phyloP scores from a whole-genome alignment of 1,140 invertebrate species.

The Leptinotarsa texana region DNA sequence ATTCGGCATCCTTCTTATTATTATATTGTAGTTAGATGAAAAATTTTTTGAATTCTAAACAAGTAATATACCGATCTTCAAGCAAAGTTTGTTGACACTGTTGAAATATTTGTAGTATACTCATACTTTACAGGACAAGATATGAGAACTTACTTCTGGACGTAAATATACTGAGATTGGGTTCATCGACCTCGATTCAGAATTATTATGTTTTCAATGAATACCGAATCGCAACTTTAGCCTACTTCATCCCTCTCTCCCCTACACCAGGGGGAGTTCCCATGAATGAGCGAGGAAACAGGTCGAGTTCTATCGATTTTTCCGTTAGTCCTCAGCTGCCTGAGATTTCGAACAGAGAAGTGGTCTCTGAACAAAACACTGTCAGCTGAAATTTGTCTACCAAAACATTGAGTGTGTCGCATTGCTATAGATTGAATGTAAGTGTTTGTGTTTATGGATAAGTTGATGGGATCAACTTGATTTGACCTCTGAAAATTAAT shows the following conservation, averaged over 20 bases:
- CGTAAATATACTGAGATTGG: too few species aligned
- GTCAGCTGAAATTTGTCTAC: conserved; percentile 21
- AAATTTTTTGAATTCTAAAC: too few species aligned
- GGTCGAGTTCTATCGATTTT: conserved; percentile 18
- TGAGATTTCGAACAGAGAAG: background rate
- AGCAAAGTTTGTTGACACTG: too few species aligned
- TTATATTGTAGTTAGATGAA: too few species aligned
- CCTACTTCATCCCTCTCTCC: background rate
- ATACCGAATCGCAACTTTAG: conserved; percentile 1
- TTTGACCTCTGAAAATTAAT: background rate
- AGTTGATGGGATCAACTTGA: background rate
- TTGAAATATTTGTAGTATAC: too few species aligned
- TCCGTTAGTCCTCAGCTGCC: conserved; percentile 7
- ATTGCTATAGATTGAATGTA: background rate
- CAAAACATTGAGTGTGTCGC: conserved; percentile 3
- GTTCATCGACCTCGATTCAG: too few species aligned
- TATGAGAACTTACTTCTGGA: too few species aligned
- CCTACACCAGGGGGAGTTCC: background rate
- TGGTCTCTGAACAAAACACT: conserved; percentile 15
- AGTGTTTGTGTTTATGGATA: background rate
- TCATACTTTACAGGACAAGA: too few species aligned
- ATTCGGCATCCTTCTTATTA: too few species aligned
- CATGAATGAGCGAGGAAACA: conserved; percentile 15
- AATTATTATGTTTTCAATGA: too few species aligned
- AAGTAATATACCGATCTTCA: too few species aligned